Evolutionary conservation across 2,113 vertebrate genomes (phyloP).

Genomic region (Marmota monax): DNA sequence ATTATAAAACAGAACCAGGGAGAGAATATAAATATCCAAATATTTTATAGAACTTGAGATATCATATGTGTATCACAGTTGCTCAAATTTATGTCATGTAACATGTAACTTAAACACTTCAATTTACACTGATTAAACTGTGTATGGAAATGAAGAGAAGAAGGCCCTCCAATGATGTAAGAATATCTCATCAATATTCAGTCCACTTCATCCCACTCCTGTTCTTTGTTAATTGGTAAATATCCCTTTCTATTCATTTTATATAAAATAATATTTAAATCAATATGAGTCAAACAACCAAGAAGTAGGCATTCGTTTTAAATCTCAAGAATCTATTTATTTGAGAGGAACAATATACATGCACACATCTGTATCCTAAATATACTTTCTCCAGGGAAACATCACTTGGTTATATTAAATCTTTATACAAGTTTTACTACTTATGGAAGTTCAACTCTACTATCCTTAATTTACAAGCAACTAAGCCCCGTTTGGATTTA

Average conservation of each 20-base stretch:
- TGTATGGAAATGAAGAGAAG: not conserved
- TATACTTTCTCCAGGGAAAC: not conserved
- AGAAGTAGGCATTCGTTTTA: not conserved
- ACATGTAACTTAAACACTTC: not conserved
- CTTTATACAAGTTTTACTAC: not conserved
- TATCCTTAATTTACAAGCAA: not conserved
- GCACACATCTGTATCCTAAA: not conserved
- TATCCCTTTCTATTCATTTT: not conserved
- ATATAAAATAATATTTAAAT: not conserved
- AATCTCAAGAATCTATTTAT: not conserved
- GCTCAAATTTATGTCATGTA: not conserved
- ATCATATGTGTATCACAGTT: not conserved
- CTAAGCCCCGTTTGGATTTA: constrained; percentile 24
- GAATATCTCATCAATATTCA: not conserved
- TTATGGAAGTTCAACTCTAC: not conserved
- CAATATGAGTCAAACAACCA: not conserved
- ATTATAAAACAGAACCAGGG: not conserved
- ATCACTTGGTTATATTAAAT: not conserved
- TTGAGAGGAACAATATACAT: not conserved
- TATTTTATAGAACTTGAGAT: not conserved
- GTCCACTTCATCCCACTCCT: not conserved
- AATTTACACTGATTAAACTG: not conserved
- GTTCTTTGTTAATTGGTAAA: not conserved
- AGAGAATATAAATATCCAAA: not conserved
- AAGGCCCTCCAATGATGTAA: not conserved